Base-by-base conservation (phyloP, 2,113 vertebrate genomes). In the Neoarius graeffei region DNA sequence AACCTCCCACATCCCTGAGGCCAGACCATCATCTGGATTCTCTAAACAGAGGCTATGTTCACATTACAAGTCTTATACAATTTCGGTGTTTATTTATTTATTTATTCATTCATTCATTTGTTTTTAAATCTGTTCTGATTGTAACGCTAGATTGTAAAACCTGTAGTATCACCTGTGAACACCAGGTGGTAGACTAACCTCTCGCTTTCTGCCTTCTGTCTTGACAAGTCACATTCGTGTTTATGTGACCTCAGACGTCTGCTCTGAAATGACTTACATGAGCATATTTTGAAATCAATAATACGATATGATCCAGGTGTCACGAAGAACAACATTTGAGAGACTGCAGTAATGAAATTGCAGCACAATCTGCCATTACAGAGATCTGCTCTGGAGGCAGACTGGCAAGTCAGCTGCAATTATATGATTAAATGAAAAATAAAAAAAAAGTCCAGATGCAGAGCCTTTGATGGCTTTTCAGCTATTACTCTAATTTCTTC, bases 1-100 rank as follows among this genome's bases (percentile, higher is more conserved):
- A 89, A 87, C 76, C 66, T 82, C 56, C 7, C 8, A 52, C 81
- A 77, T 90, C 89, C 89, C 89, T 90, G 87, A 90, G 89, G 82
- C 85, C 89, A 90, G 87, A 90, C 86, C 64, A 83, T 86, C 69
- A 88, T 90, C 89, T 88, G 89, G 86, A 88, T 90, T 83, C 84
- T 82, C 67, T 83, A 83, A 90, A 90, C 85, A 64, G 20, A 83
- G 59, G 42, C 30, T 64, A 50, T 64, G 62, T 67, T 83, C 62
- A 83, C 62, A 83, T 67, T 67, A 83, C 57, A 66, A 52, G 59
- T 66, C 14, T 25, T 25, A 48, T 56, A 57, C n/a, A 17, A 80
- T 64, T 50, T 23, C 0, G 4, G 15, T 66, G 50, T 59, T 14
- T 81, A 50, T 57, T 35, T 1, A 35, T 35, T 35, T 1, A 35